Evolutionary conservation across 2,113 vertebrate genomes (phyloP), one percentile per base, ranked within the genome.

Genomic region (Thunnus maccoyii): DNA sequence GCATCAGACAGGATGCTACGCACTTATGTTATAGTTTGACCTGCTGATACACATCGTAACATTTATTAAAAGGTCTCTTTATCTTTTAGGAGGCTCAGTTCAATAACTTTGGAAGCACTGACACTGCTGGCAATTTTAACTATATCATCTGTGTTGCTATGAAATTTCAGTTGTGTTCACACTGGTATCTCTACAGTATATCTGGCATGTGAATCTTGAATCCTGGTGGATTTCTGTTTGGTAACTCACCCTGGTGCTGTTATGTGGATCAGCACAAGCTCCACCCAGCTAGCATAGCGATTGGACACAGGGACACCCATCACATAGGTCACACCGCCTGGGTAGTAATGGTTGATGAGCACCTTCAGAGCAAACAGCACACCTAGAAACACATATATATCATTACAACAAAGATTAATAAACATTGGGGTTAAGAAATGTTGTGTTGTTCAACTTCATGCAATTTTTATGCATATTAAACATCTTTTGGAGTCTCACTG

Each of bases 301-400:
- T 94, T 98, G 75, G 96, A 56, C 44, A 99, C 91, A 0, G 74
- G 92, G 14, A 97, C n/a, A 6, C 97, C 97, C 95, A 98, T 61
- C 76, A 99, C 52, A 12, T 68, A 95, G 69, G 92, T 96, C 62
- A 95, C 88, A 27, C 94, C 94, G 76, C 97, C 97, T 1, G 97
- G 97, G 65, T 95, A 88, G 83, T 97, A 97, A 86, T 97, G 84
- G 93, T 98, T 98, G 88, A 89, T 97, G 56, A 99, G 94, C 80
- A 99, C 98, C 92, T 99, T 99, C 91, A 99, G 94, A 69, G 95
- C 97, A 94, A 99, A 99, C 85, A 99, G 84, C 78, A 99, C 98
- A 58, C 98, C 98, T 99, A 15, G 67, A 56, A 94, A 94, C 25
- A 60, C 62, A 55, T 41, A 69, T 4, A 30, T 22, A 10, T 41